Conservation (phyloP, 1,140 invertebrate species). For the Philotrypesis tridentata region DNA sequence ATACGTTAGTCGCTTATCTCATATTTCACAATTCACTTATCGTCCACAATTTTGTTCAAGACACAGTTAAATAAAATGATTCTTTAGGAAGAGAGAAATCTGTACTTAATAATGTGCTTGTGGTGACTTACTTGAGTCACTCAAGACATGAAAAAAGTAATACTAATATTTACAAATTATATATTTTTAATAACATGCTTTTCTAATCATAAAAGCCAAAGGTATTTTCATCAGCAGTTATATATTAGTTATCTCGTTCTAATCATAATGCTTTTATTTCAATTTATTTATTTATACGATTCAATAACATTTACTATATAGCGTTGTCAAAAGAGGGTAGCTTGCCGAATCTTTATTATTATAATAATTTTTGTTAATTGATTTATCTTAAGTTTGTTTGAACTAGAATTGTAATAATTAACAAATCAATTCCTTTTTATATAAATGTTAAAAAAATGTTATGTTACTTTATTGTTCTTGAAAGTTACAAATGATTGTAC, state of each 20-base stretch:
- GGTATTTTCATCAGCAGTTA: too few relatives aligned
- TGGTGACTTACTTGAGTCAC: too few relatives aligned
- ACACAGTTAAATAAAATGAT: background rate
- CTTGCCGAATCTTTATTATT: background rate
- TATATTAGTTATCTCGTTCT: background rate
- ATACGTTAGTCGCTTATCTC: conserved; percentile 4
- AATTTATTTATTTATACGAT: background rate
- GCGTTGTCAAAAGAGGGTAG: background rate
- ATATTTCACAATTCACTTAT: background rate
- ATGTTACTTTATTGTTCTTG: too few relatives aligned
- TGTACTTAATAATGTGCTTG: too few relatives aligned
- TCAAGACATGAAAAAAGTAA: background rate
- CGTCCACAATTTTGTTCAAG: background rate
- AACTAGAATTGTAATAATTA: background rate
- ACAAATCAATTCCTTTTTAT: too few relatives aligned
- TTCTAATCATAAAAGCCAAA: too few relatives aligned
- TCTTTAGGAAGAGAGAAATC: background rate
- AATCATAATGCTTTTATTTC: background rate
- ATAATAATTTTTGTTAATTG: background rate
- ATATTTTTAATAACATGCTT: too few relatives aligned
- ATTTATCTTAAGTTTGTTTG: background rate
- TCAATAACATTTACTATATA: background rate
- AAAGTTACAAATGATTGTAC: too few relatives aligned
- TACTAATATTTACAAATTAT: too few relatives aligned
- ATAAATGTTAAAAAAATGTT: too few relatives aligned